Evolutionary conservation across 2,113 vertebrate species (phyloP).

Genomic region (Andinoacara biseriatus): DNA sequence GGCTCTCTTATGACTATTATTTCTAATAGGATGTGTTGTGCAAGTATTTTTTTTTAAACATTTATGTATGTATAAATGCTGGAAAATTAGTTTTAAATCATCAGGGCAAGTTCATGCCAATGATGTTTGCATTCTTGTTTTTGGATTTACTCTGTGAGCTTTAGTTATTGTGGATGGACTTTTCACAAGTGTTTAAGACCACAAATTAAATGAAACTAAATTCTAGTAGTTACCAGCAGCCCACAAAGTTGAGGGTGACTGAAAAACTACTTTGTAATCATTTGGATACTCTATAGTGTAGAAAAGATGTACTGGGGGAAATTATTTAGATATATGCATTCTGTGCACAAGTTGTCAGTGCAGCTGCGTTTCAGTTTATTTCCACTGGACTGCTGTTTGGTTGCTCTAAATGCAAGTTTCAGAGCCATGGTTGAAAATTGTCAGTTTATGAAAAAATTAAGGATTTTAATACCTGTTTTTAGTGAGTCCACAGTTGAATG

Average conservation of each 20-base stretch:
- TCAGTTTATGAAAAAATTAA: background rate
- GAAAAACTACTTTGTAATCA: background rate
- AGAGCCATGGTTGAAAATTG: background rate
- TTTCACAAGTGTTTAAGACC: background rate
- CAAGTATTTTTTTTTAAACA: background rate
- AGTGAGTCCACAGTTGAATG: background rate
- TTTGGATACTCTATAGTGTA: background rate
- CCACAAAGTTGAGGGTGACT: background rate
- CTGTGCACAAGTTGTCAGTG: background rate
- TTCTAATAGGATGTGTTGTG: background rate
- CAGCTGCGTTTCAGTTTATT: background rate
- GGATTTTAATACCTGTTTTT: background rate
- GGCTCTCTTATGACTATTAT: background rate
- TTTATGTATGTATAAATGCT: background rate
- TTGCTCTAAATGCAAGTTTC: background rate
- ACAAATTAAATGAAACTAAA: background rate
- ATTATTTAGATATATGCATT: background rate
- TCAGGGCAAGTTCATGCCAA: background rate
- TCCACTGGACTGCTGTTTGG: background rate
- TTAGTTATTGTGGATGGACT: background rate
- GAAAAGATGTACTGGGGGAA: background rate
- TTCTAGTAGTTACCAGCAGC: background rate
- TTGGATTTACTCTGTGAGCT: background rate
- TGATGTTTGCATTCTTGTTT: background rate
- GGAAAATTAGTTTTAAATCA: background rate